Evolutionary conservation across 2,797 vertebrate genomes (phyloP).

Genomic region (Sebastes taczanowskii): DNA sequence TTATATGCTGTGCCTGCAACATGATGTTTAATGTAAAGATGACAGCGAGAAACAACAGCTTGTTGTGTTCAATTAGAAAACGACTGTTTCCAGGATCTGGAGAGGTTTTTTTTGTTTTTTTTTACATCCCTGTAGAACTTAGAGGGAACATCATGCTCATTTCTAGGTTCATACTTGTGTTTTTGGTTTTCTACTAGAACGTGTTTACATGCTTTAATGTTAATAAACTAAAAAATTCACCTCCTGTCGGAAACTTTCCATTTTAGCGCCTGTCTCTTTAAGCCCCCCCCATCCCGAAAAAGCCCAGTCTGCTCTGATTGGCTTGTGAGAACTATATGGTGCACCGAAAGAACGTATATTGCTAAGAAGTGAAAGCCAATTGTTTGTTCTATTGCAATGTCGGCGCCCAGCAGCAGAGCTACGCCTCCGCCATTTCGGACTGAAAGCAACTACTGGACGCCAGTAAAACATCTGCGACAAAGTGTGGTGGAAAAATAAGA

Average conservation of each 20-base stretch:
- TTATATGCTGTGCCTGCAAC: background rate
- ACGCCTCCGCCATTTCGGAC: too few species aligned
- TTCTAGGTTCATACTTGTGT: background rate
- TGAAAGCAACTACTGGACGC: too few species aligned
- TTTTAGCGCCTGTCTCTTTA: background rate
- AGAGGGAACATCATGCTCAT: background rate
- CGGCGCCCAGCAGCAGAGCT: too few species aligned
- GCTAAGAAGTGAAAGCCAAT: too few species aligned
- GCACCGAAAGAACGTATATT: too few species aligned
- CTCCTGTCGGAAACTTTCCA: too few species aligned
- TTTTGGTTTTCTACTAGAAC: background rate
- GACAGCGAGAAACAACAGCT: background rate
- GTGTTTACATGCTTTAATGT: too few species aligned
- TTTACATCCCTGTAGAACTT: background rate
- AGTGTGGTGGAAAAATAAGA: too few species aligned
- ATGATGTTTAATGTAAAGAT: constrained; percentile 27
- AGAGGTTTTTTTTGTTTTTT: background rate
- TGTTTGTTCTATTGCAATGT: fast-evolving
- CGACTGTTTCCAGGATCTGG: background rate
- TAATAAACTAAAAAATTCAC: background rate
- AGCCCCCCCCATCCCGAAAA: background rate
- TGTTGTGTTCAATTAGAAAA: constrained; percentile 1
- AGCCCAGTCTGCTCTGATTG: background rate
- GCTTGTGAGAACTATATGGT: too few species aligned
- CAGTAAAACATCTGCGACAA: too few species aligned